Percentiles rank a stretch among this genome's conserved stretches.
phyloP scores from a whole-genome alignment of 2,888 invertebrate species.

The Drosophila anomalata region DNA sequence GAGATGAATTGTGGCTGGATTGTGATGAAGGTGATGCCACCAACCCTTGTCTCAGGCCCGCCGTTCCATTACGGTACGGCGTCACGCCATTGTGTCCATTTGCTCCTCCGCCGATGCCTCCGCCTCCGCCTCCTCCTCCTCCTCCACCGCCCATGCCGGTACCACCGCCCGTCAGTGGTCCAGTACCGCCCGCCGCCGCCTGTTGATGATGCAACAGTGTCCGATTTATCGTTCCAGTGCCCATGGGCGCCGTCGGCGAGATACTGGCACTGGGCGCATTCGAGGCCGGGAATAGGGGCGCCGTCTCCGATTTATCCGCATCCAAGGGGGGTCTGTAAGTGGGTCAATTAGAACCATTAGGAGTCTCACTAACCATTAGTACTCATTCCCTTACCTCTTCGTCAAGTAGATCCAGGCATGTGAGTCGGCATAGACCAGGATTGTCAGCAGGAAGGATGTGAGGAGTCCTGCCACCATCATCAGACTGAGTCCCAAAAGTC shows the following conservation, averaged over 20 bases:
- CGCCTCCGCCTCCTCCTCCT: slow-evolving; percentile 69
- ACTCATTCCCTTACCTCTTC: slow-evolving; percentile 88
- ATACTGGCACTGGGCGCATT: slow-evolving; percentile 82
- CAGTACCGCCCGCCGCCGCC: slow-evolving; percentile 63
- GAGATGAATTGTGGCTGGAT: slow-evolving; percentile 57
- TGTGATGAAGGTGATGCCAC: slow-evolving; percentile 73
- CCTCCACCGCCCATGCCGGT: slow-evolving; percentile 70
- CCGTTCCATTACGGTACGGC: slow-evolving; percentile 81
- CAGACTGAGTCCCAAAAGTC: slow-evolving; percentile 92
- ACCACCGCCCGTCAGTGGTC: slow-evolving; percentile 52
- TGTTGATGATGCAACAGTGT: slow-evolving; percentile 84
- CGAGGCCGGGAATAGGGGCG: slow-evolving; percentile 83
- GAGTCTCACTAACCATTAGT: background rate
- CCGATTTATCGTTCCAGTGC: slow-evolving; percentile 83
- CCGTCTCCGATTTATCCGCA: slow-evolving; percentile 83
- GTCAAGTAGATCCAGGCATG: slow-evolving; percentile 98
- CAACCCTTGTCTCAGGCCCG: slow-evolving; percentile 84
- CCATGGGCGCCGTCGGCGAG: slow-evolving; percentile 82
- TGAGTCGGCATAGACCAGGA: slow-evolving; percentile 96
- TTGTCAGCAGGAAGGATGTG: slow-evolving; percentile 94
- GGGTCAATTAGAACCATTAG: background rate
- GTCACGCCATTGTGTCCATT: slow-evolving; percentile 65
- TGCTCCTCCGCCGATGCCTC: slow-evolving; percentile 62
- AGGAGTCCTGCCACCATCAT: slow-evolving; percentile 94
- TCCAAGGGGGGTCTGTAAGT: slow-evolving; percentile 77